These are phyloP conservation scores for Crepidodera aurea DNA, from an alignment of 2,888 invertebrate species.

Conservation along the genomic window DNA sequence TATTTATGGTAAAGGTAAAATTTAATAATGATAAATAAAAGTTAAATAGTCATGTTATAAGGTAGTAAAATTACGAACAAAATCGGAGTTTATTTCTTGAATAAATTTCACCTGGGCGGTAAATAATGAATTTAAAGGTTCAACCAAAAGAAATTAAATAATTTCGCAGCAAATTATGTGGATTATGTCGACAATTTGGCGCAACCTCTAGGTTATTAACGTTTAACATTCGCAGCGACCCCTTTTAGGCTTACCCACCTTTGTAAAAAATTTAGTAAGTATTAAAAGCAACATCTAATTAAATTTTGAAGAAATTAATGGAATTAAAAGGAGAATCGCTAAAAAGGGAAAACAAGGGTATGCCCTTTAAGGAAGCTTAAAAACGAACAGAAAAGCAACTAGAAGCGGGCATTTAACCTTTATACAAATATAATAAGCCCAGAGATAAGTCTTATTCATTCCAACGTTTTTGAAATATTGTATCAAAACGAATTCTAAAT, in stretches of 20 bases:
- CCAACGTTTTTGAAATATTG: not conserved
- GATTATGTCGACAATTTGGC: conserved; percentile 5
- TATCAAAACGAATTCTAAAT: conserved; percentile 2
- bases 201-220: conserved; percentile 6
- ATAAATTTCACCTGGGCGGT: not conserved
- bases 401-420: not conserved
- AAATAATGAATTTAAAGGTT: not conserved
- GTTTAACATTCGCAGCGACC: conserved; percentile 3
- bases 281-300: conserved; percentile 12
- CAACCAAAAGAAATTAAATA: not conserved
- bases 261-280: conserved; percentile 7
- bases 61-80: too few species aligned
- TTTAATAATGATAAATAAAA: too few species aligned
- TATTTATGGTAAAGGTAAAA: too few species aligned
- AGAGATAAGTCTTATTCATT: not conserved
- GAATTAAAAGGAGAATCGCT: conserved; percentile 3
- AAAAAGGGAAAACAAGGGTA: conserved; percentile 4
- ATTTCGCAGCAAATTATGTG: conserved; percentile 8
- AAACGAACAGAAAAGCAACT: not conserved
- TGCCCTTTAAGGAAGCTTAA: conserved; percentile 5
- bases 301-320: conserved; percentile 12
- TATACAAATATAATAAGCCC: not conserved
- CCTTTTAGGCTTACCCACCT: conserved; percentile 3
- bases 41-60: too few species aligned
- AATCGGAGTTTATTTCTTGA: not conserved